These are phyloP conservation scores for Gyps fulvus DNA, from an alignment of 2,113 vertebrate species.

Conservation along the genomic window DNA sequence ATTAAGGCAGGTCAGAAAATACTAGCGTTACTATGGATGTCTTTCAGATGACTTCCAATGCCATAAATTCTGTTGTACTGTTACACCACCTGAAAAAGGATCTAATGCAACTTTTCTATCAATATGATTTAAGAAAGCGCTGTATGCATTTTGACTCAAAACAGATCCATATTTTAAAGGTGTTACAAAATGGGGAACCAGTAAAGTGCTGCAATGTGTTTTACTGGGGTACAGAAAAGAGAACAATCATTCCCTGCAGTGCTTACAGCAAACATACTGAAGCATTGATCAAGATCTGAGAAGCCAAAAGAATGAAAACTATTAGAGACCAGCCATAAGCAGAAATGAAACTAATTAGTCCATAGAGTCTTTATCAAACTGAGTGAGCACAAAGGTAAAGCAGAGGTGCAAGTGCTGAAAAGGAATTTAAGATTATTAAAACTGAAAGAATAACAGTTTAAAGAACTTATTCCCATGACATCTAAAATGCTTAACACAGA, in stretches of 20 bases:
- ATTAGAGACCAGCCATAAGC: not conserved
- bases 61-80: not conserved
- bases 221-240: not conserved
- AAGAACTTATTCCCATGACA: not conserved
- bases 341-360: conserved; percentile 24
- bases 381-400: conserved; percentile 10
- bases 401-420: not conserved
- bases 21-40: not conserved
- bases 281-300: not conserved
- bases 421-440: not conserved
- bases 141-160: not conserved
- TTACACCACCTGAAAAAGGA: not conserved
- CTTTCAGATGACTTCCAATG: not conserved
- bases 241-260: not conserved
- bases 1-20: not conserved
- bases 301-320: conserved; percentile 34
- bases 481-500: not conserved
- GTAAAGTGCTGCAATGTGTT: not conserved
- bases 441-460: not conserved
- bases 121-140: not conserved
- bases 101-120: not conserved
- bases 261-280: not conserved
- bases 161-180: not conserved
- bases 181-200: not conserved
- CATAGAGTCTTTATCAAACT: not conserved